Evolutionary conservation across 2,113 vertebrate genomes (phyloP), one percentile per base, ranked within the genome.

Genomic region (Solea senegalensis): DNA sequence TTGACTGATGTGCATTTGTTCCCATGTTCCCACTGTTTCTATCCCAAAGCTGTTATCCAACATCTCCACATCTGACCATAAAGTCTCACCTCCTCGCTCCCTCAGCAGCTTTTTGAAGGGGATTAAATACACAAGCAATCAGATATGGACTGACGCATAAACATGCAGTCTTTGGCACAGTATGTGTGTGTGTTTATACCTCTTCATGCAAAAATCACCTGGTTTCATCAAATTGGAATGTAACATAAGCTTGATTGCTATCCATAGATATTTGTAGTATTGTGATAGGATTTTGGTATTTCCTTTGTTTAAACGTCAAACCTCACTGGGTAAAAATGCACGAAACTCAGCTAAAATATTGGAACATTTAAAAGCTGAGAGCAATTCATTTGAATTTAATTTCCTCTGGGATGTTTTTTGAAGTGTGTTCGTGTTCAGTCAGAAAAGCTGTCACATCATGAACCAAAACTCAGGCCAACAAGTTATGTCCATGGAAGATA

Each of bases 111-210:
- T 41, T 53, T 54, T 60, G 12, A 21, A 2, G 5, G 43, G 51
- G 73, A 82, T 76, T 80, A 69, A 39, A 69, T 49, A 74, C 68
- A 71, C 28, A 69, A 68, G 59, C 66, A 50, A 61, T 45, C 72
- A 41, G 58, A 76, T 60, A 16, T 8, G 21, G 49, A 65, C 12
- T 41, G 26, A 21, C 27, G 13, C 59, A 62, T 41, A 74, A 72
- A 64, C 51, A 69, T 9, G 28, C 53, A 51, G 16, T 5, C 41
- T 52, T 27, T 57, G 56, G 67, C 52, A 8, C 56, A 34, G 21
- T 45, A 9, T 63, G 64, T 44, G 52, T 45, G 46, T 41, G 34
- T 34, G 34, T 34, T 34, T 21, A 54, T 14, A 51, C 15, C 56
- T 71, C 71, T 63, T 41, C 60, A 52, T 8, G 5, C 16, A 26